Evolutionary conservation across 2,113 vertebrate species (phyloP).

Genomic region (Morphnarchus princeps): DNA sequence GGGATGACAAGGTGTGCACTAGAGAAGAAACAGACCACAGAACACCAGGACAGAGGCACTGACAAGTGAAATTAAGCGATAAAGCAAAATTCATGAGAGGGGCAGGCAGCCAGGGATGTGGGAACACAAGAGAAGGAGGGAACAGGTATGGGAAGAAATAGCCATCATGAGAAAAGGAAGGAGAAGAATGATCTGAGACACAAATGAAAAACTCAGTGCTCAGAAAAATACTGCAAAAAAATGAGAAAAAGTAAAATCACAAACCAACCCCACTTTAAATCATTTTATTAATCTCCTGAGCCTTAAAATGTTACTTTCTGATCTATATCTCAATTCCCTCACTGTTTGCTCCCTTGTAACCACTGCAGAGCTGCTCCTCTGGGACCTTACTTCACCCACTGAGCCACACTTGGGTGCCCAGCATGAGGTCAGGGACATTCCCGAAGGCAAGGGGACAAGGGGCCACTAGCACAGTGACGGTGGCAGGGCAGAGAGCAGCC

Average conservation of each 20-base stretch:
- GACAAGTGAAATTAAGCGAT: not conserved
- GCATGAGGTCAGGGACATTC: not conserved
- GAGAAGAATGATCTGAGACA: not conserved
- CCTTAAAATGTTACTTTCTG: not conserved
- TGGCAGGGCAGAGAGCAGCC: not conserved
- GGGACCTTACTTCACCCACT: accelerated
- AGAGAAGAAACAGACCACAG: not conserved
- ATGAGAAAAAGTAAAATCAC: not conserved
- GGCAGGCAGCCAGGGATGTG: not conserved
- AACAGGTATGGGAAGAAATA: not conserved
- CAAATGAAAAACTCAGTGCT: not conserved
- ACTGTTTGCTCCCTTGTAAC: not conserved
- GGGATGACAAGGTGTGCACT: not conserved
- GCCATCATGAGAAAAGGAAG: not conserved
- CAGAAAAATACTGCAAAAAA: not conserved
- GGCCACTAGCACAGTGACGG: accelerated
- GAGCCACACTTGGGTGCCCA: accelerated
- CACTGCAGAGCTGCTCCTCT: not conserved
- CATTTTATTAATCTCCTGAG: not conserved
- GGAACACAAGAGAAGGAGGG: not conserved
- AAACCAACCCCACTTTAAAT: not conserved
- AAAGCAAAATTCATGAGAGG: not conserved
- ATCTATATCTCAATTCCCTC: not conserved
- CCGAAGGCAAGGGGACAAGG: not conserved
- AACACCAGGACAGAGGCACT: not conserved